Evolutionary conservation across 2,797 vertebrate genomes (phyloP), one percentile per base, ranked within the genome.

Genomic region (Platalea minor): DNA sequence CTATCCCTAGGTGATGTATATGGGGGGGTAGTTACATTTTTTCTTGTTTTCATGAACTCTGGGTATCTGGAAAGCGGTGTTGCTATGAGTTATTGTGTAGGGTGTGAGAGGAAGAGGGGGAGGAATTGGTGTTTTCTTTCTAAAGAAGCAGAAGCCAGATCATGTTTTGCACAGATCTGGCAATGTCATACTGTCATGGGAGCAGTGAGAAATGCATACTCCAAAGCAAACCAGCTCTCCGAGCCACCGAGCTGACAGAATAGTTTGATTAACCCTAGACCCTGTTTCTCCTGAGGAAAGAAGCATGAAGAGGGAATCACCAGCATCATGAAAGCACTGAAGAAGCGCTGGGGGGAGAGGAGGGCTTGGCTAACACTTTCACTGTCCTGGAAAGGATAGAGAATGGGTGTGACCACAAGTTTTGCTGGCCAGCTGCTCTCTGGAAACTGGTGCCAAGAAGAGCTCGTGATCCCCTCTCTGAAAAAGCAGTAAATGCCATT

Each of bases 221-320:
- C 60, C 77, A 82, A 94, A 77, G 77, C 29, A 91, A 91, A 87
- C 17, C 37, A 65, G 12, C 46, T 64, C 65, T 69, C 64, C 2
- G 3, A 91, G 33, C 23, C 54, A 21, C 17, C 0, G 6, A 80
- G 23, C n/a, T 41, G 50, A 93, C 37, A 45, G 51, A 20, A 72
- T 51, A 82, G 67, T 87, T 96, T 90, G 51, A 80, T 85, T 94
- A 95, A 96, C 81, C 84, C 68, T 77, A 53, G 84, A 80, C 72
- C 70, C 11, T 1, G 0, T 64, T 83, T 91, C 91, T 92, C 70
- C 37, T 54, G 81, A 73, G 91, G 65, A 82, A 67, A 91, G 14
- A 74, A 64, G 10, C 4, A 43, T 20, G 13, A 82, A 70, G 56
- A 83, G 37, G 53, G 64, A 95, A 82, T 77, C 56, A 64, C 60